Base-by-base conservation (phyloP, 2,113 vertebrate species). In the Crotalus helleri region DNA sequence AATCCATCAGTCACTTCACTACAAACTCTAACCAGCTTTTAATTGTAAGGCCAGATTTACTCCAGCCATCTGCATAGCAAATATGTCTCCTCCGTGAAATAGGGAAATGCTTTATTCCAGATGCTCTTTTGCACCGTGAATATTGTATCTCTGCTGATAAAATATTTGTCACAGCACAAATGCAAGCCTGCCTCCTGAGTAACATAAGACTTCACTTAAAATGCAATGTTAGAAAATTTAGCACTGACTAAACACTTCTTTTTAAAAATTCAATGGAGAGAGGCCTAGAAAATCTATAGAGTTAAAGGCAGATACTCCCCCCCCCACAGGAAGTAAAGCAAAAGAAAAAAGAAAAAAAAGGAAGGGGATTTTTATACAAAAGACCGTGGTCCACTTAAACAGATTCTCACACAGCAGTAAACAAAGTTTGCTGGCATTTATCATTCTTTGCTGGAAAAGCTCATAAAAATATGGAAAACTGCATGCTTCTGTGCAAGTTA, bases 31-130 rank as follows among this genome's bases (percentile, higher is more conserved):
- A 97, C 94, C 96, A 96, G 96, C 96, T 97, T 97, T 97, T 97
- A 97, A 97, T 97, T 97, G 96, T 96, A 94, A 96, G 94, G 85
- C 96, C 92, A 97, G 96, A 97, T 97, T 97, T 97, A 97, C 94
- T 97, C 89, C 94, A 95, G 94, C 93, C 93, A 95, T 96, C 95
- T 96, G 94, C 94, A 96, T 89, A 95, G 91, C 23, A 96, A 96
- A 96, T 26, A 17, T 95, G 94, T 95, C 92, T 96, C 93, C 64
- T 44, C 85, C 1, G 92, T 94, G 93, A 96, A 97, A 96, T 0
- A 94, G 94, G 94, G 94, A 95, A 95, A 96, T 96, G 94, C 93
- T 95, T 97, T 94, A 97, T 96, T 89, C 95, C 53, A 94, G 96
- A 96, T 96, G 94, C 93, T 96, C 94, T 95, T 97, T 96, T 95